Evolutionary conservation across 2,113 vertebrate species (phyloP), one percentile per base, ranked within the genome.

Genomic region (Psammodynastes pulverulentus): DNA sequence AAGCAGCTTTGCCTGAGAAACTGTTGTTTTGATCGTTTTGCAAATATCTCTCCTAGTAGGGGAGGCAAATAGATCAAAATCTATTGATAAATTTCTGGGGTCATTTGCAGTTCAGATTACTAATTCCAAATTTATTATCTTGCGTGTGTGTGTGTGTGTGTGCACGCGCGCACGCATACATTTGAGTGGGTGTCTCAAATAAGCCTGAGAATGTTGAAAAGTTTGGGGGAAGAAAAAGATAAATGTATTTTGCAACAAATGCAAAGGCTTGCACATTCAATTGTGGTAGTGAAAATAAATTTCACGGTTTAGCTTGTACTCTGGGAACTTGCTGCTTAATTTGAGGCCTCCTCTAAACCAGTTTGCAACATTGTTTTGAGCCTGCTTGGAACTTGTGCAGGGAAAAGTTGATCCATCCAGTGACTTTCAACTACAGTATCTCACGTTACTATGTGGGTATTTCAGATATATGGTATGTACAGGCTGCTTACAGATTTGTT

Each of bases 1-100:
- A 84, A 91, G 93, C 23, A 54, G 7, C 93, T 84, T 86, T 92
- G 94, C 91, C 94, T 1, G 84, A 5, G 88, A 12, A 58, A 86
- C n/a, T 95, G 84, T 43, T 95, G 92, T 89, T 94, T 95, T 92
- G 87, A 94, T 94, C 93, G 95, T 90, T 86, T 91, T 93, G 92
- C 84, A 95, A 95, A 95, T 94, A 95, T 67, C 21, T 94, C 92
- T 67, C 92, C 62, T 62, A 93, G 84, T 51, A 90, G 67, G 89
- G 23, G 49, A 53, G 49, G 49, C 49, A 90, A 79, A 39, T 67
- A 67, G 48, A 84, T 24, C 15, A 46, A 90, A 52, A 10, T 53
- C 10, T 84, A 52, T 45, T 45, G 34, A 43, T 79, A 79, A 43
- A 79, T 79, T 43, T 79, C 72, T 79, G 72, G 72, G 34, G 72